A percentile compares a stretch with the other conserved stretches of the same genome.
Conservation (phyloP, 2,888 invertebrate genomes). For the Cyclophora punctaria region DNA sequence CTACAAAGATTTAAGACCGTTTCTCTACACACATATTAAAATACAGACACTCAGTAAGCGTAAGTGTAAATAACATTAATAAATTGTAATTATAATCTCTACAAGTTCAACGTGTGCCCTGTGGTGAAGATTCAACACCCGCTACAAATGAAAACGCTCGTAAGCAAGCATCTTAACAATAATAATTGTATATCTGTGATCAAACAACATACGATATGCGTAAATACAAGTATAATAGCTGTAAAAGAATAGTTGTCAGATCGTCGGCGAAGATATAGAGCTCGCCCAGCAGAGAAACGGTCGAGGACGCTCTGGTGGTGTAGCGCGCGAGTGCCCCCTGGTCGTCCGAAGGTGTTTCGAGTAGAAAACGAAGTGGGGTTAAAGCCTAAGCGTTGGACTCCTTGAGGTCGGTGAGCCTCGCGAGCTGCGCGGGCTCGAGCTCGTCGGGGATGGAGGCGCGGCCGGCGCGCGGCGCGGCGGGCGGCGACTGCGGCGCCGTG, state of each 20-base stretch:
- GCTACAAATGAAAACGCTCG: too few species aligned
- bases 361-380: conserved; percentile 3
- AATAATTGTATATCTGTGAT: too few species aligned
- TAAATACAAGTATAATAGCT: not conserved
- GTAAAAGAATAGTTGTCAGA: conserved; percentile 1
- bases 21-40: conserved; percentile 27
- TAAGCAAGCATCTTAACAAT: too few species aligned
- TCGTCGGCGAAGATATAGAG: conserved; percentile 6
- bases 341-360: conserved; percentile 13
- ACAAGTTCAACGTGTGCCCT: too few species aligned
- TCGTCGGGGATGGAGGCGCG: conserved; percentile 91
- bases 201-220: too few species aligned
- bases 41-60: too few species aligned
- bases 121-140: too few species aligned
- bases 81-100: too few species aligned
- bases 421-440: conserved; percentile 90
- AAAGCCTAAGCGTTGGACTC: conserved; percentile 88
- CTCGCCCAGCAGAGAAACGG: conserved; percentile 36
- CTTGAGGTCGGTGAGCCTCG: conserved; percentile 89
- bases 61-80: too few species aligned
- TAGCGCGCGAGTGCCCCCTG: conserved; percentile 1
- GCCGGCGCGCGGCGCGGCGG: conserved; percentile 84
- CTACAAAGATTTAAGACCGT: conserved; percentile 47
- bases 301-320: conserved; percentile 22
- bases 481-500: conserved; percentile 70